These are phyloP conservation scores for Venustoraphidia nigricollis DNA, from an alignment of 2,888 invertebrate genomes.

Conservation along the genomic window DNA sequence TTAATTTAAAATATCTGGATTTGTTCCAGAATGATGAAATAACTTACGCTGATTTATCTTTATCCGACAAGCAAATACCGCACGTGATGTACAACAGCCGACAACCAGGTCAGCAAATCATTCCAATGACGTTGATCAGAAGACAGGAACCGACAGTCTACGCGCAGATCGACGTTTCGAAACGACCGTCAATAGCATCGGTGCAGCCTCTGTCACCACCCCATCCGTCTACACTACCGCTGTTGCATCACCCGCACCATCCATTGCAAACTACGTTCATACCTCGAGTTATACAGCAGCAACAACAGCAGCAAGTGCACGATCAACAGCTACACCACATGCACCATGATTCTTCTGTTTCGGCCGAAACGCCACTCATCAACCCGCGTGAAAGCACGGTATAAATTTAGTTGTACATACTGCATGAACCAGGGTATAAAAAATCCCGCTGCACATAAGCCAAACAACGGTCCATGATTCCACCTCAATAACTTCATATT, in stretches of 20 bases:
- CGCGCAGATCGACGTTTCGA: slow-evolving; percentile 33
- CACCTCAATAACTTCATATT: no score
- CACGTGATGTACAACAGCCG: slow-evolving; percentile 26
- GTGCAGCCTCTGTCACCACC: slow-evolving; percentile 24
- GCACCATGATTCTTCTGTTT: slow-evolving; percentile 21
- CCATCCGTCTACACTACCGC: slow-evolving; percentile 26
- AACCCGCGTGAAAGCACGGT: slow-evolving; percentile 13
- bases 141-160: slow-evolving; percentile 36
- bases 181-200: slow-evolving; percentile 20
- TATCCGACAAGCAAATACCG: slow-evolving; percentile 14
- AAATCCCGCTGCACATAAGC: no score
- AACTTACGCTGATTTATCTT: slow-evolving; percentile 38
- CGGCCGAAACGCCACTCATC: slow-evolving; percentile 25
- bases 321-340: slow-evolving; percentile 15
- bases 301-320: slow-evolving; percentile 20
- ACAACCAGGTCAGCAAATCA: slow-evolving; percentile 20
- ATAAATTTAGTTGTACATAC: slow-evolving; percentile 5
- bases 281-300: neutral
- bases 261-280: slow-evolving; percentile 2
- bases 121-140: slow-evolving; percentile 27
- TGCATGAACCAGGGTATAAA: no score
- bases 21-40: slow-evolving; percentile 31
- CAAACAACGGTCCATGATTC: no score
- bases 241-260: slow-evolving; percentile 22
- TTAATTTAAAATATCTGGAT: neutral